A percentile compares a stretch with the other conserved stretches of the same genome.
Conservation (phyloP, 2,797 vertebrate genomes). For the Phataginus tetradactyla region DNA sequence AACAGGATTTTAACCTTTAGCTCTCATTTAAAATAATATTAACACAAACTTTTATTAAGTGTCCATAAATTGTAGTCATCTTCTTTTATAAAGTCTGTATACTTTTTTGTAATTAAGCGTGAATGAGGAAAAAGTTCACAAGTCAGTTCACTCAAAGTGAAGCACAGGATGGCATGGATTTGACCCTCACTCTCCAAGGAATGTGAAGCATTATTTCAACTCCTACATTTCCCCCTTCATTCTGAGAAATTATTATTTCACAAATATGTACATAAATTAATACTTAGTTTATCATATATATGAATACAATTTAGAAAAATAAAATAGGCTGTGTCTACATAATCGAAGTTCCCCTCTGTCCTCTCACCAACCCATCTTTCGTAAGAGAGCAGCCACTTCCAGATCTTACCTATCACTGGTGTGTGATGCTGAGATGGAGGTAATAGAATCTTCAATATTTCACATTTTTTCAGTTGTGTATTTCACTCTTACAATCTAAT, state of each 20-base stretch:
- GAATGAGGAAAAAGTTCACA: neutral
- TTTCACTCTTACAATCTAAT: neutral
- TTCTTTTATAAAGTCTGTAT: neutral
- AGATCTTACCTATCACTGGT: neutral
- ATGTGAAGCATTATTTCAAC: neutral
- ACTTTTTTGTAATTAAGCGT: neutral
- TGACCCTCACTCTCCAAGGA: neutral
- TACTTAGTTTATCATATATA: neutral
- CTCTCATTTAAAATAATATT: slow-evolving; percentile 22
- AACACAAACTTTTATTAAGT: neutral
- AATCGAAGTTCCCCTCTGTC: neutral
- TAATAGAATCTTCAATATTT: neutral
- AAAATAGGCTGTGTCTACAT: neutral
- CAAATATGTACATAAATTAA: neutral
- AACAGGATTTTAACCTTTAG: neutral
- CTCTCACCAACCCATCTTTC: neutral
- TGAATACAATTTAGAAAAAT: neutral
- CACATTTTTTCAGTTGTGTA: neutral
- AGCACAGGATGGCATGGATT: neutral
- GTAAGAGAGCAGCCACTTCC: neutral
- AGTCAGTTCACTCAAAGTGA: neutral
- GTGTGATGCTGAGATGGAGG: neutral
- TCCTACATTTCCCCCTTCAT: neutral
- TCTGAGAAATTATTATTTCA: slow-evolving; percentile 49
- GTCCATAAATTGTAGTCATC: neutral